These are phyloP conservation scores for Eremobia ochroleuca DNA, from an alignment of 2,888 invertebrate genomes.

Conservation along the genomic window DNA sequence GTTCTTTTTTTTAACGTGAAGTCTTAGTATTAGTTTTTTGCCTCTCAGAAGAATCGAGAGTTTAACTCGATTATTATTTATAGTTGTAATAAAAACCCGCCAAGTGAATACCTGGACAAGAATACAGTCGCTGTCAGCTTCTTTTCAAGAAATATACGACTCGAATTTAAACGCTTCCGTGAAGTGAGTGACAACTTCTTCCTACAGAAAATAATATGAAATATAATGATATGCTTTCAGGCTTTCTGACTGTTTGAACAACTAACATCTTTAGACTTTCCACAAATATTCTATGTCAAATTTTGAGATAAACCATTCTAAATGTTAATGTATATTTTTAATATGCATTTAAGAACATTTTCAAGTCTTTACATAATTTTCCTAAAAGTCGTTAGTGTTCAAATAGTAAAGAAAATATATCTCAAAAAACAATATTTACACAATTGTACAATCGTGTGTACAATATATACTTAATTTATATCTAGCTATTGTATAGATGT, in stretches of 20 bases:
- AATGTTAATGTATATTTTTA: background rate
- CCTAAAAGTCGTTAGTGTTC: conserved; percentile 21
- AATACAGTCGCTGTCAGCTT: conserved; percentile 26
- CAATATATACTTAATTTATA: conserved; percentile 68
- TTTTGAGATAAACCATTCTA: conserved; percentile 14
- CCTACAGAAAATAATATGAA: conserved; percentile 29
- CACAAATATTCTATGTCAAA: background rate
- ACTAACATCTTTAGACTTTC: background rate
- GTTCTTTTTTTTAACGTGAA: conserved; percentile 48
- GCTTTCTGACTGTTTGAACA: conserved; percentile 36
- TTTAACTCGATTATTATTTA: conserved; percentile 26
- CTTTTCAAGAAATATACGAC: conserved; percentile 33
- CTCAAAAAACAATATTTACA: conserved; percentile 45
- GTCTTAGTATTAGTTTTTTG: conserved; percentile 48
- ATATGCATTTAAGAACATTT: conserved; percentile 25
- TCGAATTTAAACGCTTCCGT: conserved; percentile 56
- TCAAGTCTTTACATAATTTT: background rate
- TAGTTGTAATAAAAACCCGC: conserved; percentile 15
- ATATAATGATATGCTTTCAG: conserved; percentile 41
- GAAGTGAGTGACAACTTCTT: conserved; percentile 24
- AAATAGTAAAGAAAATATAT: conserved; percentile 30
- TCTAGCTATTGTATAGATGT: conserved; percentile 69
- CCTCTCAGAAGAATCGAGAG: conserved; percentile 31
- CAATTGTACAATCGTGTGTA: conserved; percentile 72
- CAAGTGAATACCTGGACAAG: conserved; percentile 11